Conservation (phyloP, 30 jellyfish, hydroid and myxozoan genomes). For the Turritopsis rubra region DNA sequence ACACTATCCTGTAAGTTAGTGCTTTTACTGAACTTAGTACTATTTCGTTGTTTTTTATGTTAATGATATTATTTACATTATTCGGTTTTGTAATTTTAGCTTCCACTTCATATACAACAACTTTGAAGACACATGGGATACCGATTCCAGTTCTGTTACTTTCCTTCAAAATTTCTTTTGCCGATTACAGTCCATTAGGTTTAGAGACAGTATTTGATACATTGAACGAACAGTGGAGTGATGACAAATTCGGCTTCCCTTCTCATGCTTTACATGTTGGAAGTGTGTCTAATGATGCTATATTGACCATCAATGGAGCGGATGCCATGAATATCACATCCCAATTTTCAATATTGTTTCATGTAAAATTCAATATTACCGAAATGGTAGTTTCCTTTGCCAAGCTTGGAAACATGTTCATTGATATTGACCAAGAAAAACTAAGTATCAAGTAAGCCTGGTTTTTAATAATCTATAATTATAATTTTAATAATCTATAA, state of each 20-base stretch:
- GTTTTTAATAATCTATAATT: background rate
- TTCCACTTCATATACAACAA: background rate
- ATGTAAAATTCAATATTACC: background rate
- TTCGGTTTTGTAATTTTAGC: background rate
- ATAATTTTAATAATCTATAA: background rate
- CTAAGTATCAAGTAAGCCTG: background rate
- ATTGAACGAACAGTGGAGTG: background rate
- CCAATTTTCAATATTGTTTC: slow-evolving; percentile 4
- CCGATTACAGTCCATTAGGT: background rate
- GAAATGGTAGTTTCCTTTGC: background rate
- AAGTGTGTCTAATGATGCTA: background rate
- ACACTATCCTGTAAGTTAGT: background rate
- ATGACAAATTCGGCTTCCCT: background rate
- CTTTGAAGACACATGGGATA: background rate
- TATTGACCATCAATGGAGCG: background rate
- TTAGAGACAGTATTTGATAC: background rate
- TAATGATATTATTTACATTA: background rate
- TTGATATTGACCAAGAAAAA: background rate
- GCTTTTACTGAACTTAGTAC: background rate
- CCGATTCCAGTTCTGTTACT: background rate
- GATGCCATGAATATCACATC: background rate
- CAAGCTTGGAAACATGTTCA: background rate
- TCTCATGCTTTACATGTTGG: slow-evolving; percentile 5
- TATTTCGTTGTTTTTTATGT: background rate
- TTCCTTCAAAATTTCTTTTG: background rate